A percentile compares a stretch with the other conserved stretches of the same genome.
Conservation (phyloP, 1,140 invertebrate species). For the Cyrtorhinus lividipennis region DNA sequence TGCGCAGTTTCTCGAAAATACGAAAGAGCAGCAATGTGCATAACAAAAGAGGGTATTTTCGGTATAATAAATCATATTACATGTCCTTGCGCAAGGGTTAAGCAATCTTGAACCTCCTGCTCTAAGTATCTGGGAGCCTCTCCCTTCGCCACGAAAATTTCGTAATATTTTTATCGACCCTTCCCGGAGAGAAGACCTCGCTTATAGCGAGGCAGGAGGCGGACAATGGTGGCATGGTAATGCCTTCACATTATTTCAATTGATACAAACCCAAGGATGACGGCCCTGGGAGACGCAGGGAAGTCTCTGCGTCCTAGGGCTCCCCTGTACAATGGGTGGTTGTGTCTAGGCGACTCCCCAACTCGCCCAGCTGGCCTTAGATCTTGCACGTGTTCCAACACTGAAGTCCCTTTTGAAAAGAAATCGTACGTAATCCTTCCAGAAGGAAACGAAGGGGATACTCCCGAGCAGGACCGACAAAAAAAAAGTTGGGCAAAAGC, state of each 20-base stretch:
- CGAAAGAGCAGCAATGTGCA: no score
- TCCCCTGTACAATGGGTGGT: constrained; percentile 3
- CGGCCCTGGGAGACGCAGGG: neutral
- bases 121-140: neutral
- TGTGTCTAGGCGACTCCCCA: constrained; percentile 1
- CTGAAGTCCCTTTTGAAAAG: constrained; percentile 1
- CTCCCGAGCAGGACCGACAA: no score
- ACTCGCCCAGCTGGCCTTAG: neutral
- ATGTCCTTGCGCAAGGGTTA: neutral
- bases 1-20: no score
- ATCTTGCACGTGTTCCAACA: constrained; percentile 4
- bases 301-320: neutral
- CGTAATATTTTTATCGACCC: constrained; percentile 7
- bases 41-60: no score
- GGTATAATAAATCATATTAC: no score
- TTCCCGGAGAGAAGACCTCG: neutral
- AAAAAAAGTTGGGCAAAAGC: no score
- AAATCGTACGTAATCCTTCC: no score
- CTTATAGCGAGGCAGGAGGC: neutral
- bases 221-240: neutral
- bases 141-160: neutral
- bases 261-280: constrained; percentile 8
- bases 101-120: neutral
- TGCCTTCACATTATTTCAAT: constrained; percentile 1
- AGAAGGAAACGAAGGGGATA: no score